Base-by-base conservation (phyloP, 1,140 invertebrate species). In the Drosophila novamexicana region DNA sequence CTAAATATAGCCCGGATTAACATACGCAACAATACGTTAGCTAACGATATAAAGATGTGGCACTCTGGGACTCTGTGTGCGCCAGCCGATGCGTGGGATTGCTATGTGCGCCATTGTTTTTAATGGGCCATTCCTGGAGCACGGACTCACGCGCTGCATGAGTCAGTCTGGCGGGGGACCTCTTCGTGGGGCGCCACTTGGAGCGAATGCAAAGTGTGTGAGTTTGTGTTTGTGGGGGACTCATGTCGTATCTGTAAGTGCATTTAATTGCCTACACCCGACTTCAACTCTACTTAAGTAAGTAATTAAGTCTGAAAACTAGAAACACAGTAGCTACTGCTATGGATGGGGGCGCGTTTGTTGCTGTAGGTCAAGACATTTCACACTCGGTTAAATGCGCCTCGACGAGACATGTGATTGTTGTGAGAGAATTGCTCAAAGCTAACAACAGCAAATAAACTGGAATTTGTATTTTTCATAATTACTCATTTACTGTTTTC, bases 291-390 rank as follows among this genome's bases (percentile, higher is more conserved):
- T 39, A 40, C 65, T 62, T 49, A 57, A 47, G 61, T 58, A 72
- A 73, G 64, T 81, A 77, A 81, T 78, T 70, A 70, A 72, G 54
- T 49, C 54, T 12, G 68, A 45, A 59, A 63, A 57, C 37, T 66
- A 66, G 62, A 42, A 65, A 14, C 36, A 39, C 39, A 18, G 42
- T 1, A 6, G 42, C 53, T 22, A 9, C 6, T 32, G 14, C n/a
- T 9, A n/a, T n/a, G 14, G 18, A 9, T n/a, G 45, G 59, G 16
- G 52, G 14, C 34, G 52, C 34, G 32, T 42, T 36, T 57, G 45
- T 80, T 83, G 72, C 73, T 73, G 81, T 85, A 84, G 81, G 81
- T 85, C 81, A 84, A 85, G 81, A 74, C 81, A 67, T 77, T 84
- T 84, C 81, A 67, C 81, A 84, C 77, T 73, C 70, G 36, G 49